These are phyloP conservation scores for Eleutherodactylus coqui DNA, from an alignment of 2,797 vertebrate species.

Conservation along the genomic window DNA sequence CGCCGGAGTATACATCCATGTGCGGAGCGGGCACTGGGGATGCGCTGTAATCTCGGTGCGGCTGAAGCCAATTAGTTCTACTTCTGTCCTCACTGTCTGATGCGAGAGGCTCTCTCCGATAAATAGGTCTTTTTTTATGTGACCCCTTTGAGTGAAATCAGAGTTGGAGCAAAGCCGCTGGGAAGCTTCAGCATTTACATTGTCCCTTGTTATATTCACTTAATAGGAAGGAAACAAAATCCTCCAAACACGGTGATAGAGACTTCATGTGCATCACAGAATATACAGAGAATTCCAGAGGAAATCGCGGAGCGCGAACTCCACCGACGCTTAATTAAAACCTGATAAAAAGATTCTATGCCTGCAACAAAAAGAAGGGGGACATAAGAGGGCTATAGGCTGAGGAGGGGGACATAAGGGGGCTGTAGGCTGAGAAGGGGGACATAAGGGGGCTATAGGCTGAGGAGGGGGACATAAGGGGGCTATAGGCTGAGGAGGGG, in stretches of 20 bases:
- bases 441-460: too few relatives aligned
- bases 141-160: constrained; percentile 61
- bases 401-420: constrained; percentile 3
- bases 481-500: too few relatives aligned
- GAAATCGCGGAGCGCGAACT: constrained; percentile 34
- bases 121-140: constrained; percentile 54
- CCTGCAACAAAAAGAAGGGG: constrained; percentile 26
- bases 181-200: constrained; percentile 52
- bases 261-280: constrained; percentile 29
- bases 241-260: constrained; percentile 47
- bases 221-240: constrained; percentile 58
- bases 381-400: constrained; percentile 29
- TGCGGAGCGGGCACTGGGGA: background rate
- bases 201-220: constrained; percentile 58
- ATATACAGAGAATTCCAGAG: constrained; percentile 16
- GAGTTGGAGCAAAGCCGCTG: constrained; percentile 54
- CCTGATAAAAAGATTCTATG: constrained; percentile 46
- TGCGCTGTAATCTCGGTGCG: constrained; percentile 1
- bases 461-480: too few relatives aligned
- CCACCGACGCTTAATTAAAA: constrained; percentile 47
- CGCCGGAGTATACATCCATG: background rate
- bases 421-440: too few relatives aligned
- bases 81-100: constrained; percentile 37
- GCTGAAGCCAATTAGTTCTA: constrained; percentile 53
- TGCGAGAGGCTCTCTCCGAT: constrained; percentile 34